These are phyloP conservation scores for Spilosoma lubricipeda DNA, from an alignment of 2,888 invertebrate genomes.

Conservation along the genomic window DNA sequence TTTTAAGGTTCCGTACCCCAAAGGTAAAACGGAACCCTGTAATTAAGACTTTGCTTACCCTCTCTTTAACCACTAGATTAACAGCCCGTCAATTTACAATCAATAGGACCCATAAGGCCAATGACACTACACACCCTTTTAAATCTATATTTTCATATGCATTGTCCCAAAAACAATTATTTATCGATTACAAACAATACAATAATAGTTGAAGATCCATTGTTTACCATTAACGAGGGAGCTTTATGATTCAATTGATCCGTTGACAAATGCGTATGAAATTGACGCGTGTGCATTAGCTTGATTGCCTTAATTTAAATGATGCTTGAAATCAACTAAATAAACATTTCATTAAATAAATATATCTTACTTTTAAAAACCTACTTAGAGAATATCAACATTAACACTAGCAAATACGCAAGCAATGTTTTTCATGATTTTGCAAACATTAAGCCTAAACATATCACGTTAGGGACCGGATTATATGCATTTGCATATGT, in stretches of 20 bases:
- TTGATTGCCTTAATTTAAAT: slow-evolving; percentile 4
- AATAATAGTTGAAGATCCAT: slow-evolving; percentile 18
- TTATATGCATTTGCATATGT: no score
- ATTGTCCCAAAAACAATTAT: slow-evolving; percentile 22
- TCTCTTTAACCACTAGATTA: no score
- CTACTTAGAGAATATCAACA: not conserved
- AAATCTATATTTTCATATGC: slow-evolving; percentile 12
- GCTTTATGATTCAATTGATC: slow-evolving; percentile 31
- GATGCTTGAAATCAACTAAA: not conserved
- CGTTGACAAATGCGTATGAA: slow-evolving; percentile 29
- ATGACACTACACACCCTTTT: slow-evolving; percentile 17
- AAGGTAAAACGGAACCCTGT: no score
- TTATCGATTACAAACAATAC: slow-evolving; percentile 17
- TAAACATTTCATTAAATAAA: no score
- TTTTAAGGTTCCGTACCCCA: no score
- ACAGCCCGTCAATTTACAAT: not conserved
- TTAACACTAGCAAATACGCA: no score
- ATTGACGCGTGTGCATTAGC: slow-evolving; percentile 25
- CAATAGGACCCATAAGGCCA: not conserved
- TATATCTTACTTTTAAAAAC: not conserved
- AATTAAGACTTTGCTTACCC: no score
- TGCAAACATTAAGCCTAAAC: no score
- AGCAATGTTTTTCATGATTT: no score
- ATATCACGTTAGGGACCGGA: no score
- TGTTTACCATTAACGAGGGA: slow-evolving; percentile 42